Percentiles rank a stretch among this genome's conserved stretches.
Conservation (phyloP, 2,888 invertebrate genomes). For the Auanema freiburgensis region DNA sequence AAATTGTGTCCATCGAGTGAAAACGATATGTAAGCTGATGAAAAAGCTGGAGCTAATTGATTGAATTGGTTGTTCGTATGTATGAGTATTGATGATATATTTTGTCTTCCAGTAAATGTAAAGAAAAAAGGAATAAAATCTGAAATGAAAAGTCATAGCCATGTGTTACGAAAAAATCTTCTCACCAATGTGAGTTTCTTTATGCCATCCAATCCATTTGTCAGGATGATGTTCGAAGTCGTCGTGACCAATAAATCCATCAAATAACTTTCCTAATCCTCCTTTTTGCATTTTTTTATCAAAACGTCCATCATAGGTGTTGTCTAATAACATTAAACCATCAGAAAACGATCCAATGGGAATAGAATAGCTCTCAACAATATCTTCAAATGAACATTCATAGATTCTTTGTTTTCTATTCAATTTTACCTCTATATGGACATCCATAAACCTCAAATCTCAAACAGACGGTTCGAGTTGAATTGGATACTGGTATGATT, state of each 20-base stretch:
- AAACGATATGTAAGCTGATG: constrained; percentile 29
- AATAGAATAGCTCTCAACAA: constrained; percentile 83
- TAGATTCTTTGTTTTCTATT: neutral
- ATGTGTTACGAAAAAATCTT: neutral
- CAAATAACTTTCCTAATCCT: constrained; percentile 82
- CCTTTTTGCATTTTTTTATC: constrained; percentile 30
- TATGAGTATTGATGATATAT: constrained; percentile 81
- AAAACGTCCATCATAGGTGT: constrained; percentile 74
- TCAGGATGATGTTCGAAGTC: constrained; percentile 66
- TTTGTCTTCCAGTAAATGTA: constrained; percentile 83
- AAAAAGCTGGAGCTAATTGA: constrained; percentile 36
- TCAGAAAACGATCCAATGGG: constrained; percentile 81
- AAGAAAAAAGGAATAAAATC: constrained; percentile 76
- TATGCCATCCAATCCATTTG: constrained; percentile 87
- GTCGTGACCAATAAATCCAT: constrained; percentile 70
- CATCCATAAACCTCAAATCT: constrained; percentile 87
- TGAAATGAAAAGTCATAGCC: neutral
- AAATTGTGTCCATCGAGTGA: constrained; percentile 38
- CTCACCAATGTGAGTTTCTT: constrained; percentile 17
- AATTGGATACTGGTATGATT: constrained; percentile 82
- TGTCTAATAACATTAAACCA: constrained; percentile 81
- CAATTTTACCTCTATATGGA: constrained; percentile 76
- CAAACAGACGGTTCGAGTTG: constrained; percentile 85
- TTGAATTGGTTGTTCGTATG: constrained; percentile 76
- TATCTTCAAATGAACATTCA: constrained; percentile 71